These are phyloP conservation scores for Apeira syringaria DNA, from an alignment of 2,888 invertebrate genomes.

Conservation along the genomic window DNA sequence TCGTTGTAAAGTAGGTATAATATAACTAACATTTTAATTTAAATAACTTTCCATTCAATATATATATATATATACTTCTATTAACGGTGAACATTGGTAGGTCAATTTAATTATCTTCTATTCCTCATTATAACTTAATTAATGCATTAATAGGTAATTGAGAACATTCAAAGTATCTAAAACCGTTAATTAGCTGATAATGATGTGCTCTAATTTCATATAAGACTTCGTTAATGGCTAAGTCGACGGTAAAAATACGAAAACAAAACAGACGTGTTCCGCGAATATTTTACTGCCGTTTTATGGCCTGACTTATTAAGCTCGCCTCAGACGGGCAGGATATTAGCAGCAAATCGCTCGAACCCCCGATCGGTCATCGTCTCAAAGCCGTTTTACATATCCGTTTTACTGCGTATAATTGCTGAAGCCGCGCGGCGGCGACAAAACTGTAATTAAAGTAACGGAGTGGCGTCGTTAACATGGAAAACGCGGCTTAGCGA, in stretches of 20 bases:
- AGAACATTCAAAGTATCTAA: no score
- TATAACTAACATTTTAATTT: no score
- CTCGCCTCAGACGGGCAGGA: slow-evolving; percentile 62
- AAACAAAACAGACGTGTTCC: slow-evolving; percentile 43
- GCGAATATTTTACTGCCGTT: slow-evolving; percentile 57
- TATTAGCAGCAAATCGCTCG: slow-evolving; percentile 67
- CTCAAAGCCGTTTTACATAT: slow-evolving; percentile 67
- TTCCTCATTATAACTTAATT: no score
- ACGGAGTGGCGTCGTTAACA: slow-evolving; percentile 71
- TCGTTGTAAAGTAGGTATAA: no score
- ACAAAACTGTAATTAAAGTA: slow-evolving; percentile 77
- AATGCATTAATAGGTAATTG: no score
- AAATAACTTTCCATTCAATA: no score
- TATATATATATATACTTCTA: no score
- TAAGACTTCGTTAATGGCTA: slow-evolving; percentile 3
- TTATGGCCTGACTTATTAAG: slow-evolving; percentile 60
- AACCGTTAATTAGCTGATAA: slow-evolving; percentile 1
- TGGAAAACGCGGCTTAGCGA: slow-evolving; percentile 51
- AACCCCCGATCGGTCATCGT: slow-evolving; percentile 61
- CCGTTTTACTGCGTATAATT: slow-evolving; percentile 73
- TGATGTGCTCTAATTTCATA: slow-evolving; percentile 7
- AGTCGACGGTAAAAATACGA: slow-evolving; percentile 25
- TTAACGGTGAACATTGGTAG: no score
- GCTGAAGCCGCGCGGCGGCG: slow-evolving; percentile 61
- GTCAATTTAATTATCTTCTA: no score